These are phyloP conservation scores for Rhinolophus ferrumequinum DNA, from an alignment of 2,113 vertebrate genomes.

Conservation along the genomic window DNA sequence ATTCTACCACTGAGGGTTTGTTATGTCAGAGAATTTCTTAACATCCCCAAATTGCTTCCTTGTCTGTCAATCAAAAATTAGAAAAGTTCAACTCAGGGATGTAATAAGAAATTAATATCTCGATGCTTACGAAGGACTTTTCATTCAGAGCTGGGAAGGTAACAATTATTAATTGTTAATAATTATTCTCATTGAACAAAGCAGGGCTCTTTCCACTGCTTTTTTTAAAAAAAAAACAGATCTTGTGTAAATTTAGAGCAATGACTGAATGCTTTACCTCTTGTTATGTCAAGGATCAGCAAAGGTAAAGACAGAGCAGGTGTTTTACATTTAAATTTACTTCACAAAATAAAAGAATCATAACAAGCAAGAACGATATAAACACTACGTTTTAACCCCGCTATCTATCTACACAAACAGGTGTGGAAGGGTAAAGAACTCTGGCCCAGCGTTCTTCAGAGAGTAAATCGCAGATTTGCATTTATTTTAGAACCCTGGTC, in stretches of 20 bases:
- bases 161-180: not conserved
- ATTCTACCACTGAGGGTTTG: not conserved
- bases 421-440: not conserved
- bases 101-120: not conserved
- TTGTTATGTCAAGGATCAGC: not conserved
- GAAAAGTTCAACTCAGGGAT: not conserved
- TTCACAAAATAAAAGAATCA: not conserved
- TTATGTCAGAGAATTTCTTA: not conserved
- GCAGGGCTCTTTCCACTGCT: not conserved
- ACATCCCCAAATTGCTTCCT: not conserved
- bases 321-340: slow-evolving; percentile 9
- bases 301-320: not conserved
- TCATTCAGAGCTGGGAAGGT: not conserved
- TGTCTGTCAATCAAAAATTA: not conserved
- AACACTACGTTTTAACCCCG: not conserved
- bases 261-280: not conserved
- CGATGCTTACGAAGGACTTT: not conserved
- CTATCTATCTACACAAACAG: not conserved
- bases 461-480: not conserved
- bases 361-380: not conserved
- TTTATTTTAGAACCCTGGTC: not conserved
- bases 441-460: not conserved
- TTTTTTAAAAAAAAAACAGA: not conserved
- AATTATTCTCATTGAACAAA: not conserved
- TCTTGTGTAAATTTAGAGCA: slow-evolving; percentile 16